Percentiles rank a stretch among this genome's conserved stretches.
phyloP scores from a whole-genome alignment of 2,113 vertebrate genomes.

The Dermatemys mawii region DNA sequence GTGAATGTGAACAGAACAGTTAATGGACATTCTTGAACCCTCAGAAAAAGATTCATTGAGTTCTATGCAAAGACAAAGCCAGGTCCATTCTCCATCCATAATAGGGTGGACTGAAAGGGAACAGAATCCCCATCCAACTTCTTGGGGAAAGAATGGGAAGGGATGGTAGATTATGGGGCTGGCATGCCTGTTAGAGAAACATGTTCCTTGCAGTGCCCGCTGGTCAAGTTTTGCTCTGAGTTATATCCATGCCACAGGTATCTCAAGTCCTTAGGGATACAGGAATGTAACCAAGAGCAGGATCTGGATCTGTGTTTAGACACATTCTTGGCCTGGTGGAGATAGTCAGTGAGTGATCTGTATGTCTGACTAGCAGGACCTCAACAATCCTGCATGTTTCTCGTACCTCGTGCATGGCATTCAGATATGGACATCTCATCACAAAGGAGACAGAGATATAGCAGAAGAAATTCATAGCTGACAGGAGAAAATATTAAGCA shows the following conservation, averaged over 20 bases:
- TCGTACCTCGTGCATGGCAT: rapidly evolving
- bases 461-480: neutral
- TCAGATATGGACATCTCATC: neutral
- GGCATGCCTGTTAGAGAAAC: neutral
- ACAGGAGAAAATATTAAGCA: neutral
- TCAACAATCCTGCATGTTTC: no score
- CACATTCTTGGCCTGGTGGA: neutral
- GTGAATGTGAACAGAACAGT: neutral
- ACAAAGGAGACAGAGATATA: neutral
- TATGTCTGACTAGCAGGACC: neutral
- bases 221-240: neutral
- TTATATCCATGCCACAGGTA: neutral
- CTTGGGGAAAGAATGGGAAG: neutral
- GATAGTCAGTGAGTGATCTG: rapidly evolving
- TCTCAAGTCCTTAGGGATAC: neutral
- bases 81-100: neutral
- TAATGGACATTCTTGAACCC: neutral
- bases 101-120: neutral
- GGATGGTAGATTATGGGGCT: neutral
- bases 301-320: neutral
- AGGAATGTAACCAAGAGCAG: neutral
- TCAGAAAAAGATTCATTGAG: neutral
- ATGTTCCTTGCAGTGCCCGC: neutral
- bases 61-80: neutral
- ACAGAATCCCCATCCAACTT: neutral